These are phyloP conservation scores for Madoqua kirkii DNA, from an alignment of 2,113 vertebrate genomes.

Conservation along the genomic window DNA sequence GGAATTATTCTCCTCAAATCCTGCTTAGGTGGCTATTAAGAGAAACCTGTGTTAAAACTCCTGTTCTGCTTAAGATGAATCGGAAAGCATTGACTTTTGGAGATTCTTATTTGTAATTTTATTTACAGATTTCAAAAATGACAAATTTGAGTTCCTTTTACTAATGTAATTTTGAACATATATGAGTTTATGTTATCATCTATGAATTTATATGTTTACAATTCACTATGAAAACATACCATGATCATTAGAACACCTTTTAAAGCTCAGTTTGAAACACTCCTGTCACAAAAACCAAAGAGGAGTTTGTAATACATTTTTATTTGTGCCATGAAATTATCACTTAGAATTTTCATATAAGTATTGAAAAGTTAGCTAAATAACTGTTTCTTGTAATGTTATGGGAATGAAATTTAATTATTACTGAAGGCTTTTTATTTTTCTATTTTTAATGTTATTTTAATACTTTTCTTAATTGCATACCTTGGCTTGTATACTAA, in stretches of 20 bases:
- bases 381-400: background rate
- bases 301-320: background rate
- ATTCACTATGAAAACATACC: background rate
- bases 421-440: slow-evolving; percentile 35
- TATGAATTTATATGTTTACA: background rate
- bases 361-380: background rate
- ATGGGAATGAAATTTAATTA: slow-evolving; percentile 35
- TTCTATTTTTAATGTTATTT: slow-evolving; percentile 42
- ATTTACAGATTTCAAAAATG: background rate
- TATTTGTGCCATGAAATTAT: slow-evolving; percentile 11
- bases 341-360: slow-evolving; percentile 4
- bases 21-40: slow-evolving; percentile 21
- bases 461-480: slow-evolving; percentile 55
- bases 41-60: background rate
- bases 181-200: background rate
- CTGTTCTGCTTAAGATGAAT: slow-evolving; percentile 7
- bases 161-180: background rate
- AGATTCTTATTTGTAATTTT: background rate
- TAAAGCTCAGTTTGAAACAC: background rate
- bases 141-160: background rate
- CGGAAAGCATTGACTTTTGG: background rate
- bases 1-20: slow-evolving; percentile 35
- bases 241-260: background rate
- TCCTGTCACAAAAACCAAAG: background rate
- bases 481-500: slow-evolving; percentile 45